Evolutionary conservation across 2,888 invertebrate genomes (phyloP), one percentile per base, ranked within the genome.

Genomic region (Lampropteryx suffumata): DNA sequence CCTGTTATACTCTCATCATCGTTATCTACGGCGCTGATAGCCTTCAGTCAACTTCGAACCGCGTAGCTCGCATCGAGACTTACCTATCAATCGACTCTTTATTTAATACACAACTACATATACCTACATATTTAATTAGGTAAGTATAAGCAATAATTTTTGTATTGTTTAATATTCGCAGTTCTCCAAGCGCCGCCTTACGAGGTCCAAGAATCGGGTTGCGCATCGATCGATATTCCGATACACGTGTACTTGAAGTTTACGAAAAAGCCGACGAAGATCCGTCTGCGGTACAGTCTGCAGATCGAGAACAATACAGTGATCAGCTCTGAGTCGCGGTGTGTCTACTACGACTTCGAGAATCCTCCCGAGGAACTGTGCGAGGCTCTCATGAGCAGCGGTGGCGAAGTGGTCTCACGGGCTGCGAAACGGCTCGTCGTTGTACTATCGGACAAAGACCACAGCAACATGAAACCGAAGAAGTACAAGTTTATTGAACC

Each of bases 151-250:
- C 24, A 7, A 7, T 24, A 24, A 24, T 24, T 24, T 28, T 40
- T 41, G 39, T 37, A 45, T 50, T 39, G 45, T 58, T 56, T 53
- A 51, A 40, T 14, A 12, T 39, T 30, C 39, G 12, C 46, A 90
- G 89, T 90, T 53, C 77, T 87, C 57, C 89, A 88, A 76, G 90
- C 87, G 76, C 89, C 90, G 65, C 90, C 90, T 57, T 90, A 89
- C 76, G 90, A 90, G 75, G 88, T 90, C 62, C 84, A 88, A 73
- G 90, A 90, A 71, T 87, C 90, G 27, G 89, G 89, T 37, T 83
- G 82, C 68, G 81, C 84, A 14, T 89, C 89, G 14, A 82, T 88
- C 48, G 85, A 88, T 39, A 85, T 90, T 65, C 90, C 90, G 28
- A 89, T 90, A 43, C 81, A 90, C 73, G 85, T 90, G 69, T 86